phyloP scores from a whole-genome alignment of 2,113 vertebrate genomes.

The Centropus unirufus region DNA sequence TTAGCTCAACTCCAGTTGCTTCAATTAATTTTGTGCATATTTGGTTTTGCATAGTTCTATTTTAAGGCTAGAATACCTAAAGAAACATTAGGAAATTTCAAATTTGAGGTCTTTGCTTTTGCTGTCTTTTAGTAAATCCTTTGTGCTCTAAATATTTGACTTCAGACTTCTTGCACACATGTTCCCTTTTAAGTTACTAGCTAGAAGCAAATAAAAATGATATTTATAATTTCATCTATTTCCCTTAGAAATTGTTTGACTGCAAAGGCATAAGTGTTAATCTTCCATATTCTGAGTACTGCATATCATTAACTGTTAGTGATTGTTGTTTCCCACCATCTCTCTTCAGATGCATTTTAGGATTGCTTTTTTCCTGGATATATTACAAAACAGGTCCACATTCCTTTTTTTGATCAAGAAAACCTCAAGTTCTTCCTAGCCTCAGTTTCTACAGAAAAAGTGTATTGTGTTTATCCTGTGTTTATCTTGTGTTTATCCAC shows the following conservation, averaged over 20 bases:
- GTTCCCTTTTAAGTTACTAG: not conserved
- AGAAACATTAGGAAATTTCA: not conserved
- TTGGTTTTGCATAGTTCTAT: not conserved
- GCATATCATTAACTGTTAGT: not conserved
- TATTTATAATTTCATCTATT: not conserved
- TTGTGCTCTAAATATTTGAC: not conserved
- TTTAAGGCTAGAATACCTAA: not conserved
- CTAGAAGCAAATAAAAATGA: not conserved
- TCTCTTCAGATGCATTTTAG: not conserved
- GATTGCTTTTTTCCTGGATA: not conserved
- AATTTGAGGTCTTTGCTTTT: accelerated
- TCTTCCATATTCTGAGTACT: not conserved
- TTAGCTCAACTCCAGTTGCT: not conserved
- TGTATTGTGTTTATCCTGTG: too few relatives aligned
- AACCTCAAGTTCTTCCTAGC: not conserved
- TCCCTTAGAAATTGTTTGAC: not conserved
- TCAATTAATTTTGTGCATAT: not conserved
- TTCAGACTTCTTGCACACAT: not conserved
- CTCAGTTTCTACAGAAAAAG: not conserved
- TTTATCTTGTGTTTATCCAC: not conserved
- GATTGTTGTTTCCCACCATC: not conserved
- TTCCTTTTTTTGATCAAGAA: not conserved
- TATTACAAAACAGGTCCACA: not conserved
- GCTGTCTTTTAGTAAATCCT: not conserved
- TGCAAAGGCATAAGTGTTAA: not conserved